phyloP scores from a whole-genome alignment of 2,113 vertebrate genomes.

The Solea senegalensis region DNA sequence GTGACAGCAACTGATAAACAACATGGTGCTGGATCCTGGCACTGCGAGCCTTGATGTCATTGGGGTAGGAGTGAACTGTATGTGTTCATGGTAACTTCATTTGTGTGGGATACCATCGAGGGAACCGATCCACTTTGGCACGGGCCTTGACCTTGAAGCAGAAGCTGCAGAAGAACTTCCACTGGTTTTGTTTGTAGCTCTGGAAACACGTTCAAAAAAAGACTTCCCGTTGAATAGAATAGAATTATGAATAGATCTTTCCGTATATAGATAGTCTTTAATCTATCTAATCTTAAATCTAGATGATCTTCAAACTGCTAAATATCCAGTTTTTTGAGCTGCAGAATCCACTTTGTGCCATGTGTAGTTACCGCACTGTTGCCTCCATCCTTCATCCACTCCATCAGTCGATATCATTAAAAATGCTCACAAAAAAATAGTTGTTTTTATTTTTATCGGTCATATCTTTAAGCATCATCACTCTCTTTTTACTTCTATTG shows the following conservation, averaged over 20 bases:
- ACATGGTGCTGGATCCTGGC: slow-evolving; percentile 47
- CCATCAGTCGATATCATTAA: too few species aligned
- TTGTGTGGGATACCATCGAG: slow-evolving; percentile 2
- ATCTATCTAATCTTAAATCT: too few species aligned
- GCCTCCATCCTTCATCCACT: too few species aligned
- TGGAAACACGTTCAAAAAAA: slow-evolving; percentile 40
- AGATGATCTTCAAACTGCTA: too few species aligned
- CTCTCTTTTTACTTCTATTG: too few species aligned
- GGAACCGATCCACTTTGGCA: slow-evolving; percentile 17
- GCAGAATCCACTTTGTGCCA: too few species aligned
- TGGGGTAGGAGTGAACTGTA: slow-evolving; percentile 6
- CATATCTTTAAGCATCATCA: too few species aligned
- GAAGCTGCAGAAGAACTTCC: slow-evolving; percentile 22
- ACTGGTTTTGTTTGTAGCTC: slow-evolving; percentile 43
- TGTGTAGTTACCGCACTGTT: too few species aligned
- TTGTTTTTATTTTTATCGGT: too few species aligned
- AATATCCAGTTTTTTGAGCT: too few species aligned
- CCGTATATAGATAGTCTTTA: slow-evolving; percentile 17
- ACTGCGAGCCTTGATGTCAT: slow-evolving; percentile 33
- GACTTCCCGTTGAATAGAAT: slow-evolving; percentile 13
- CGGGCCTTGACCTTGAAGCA: slow-evolving; percentile 33
- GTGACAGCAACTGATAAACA: slow-evolving; percentile 54
- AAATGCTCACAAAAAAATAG: too few species aligned
- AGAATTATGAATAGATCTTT: slow-evolving; percentile 4
- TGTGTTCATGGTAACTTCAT: slow-evolving; percentile 50